Base-by-base conservation (phyloP, 2,888 invertebrate genomes). In the Oscheius sp. region DNA sequence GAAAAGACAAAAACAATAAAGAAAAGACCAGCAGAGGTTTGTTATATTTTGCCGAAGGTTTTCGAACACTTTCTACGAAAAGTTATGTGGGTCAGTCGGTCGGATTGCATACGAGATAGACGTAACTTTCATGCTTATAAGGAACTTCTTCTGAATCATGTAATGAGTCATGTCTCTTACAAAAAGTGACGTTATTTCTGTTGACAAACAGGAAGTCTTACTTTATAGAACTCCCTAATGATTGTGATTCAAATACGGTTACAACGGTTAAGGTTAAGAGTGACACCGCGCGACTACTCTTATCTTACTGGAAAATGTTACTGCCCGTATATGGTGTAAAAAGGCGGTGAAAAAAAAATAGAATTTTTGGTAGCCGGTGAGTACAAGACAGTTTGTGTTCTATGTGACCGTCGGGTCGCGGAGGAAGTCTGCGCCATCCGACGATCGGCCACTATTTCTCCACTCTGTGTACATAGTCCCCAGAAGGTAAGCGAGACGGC, bases 401-500 rank as follows among this genome's bases (percentile, higher is more conserved):
- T 59, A 59, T 44, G 59, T 44, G 59, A 59, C 44, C 59, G 59
- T 30, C 24, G 30, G 59, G 59, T 59, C 59, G 59, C 59, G 44
- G 44, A 47, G 33, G 8, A 26, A 17, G 47, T 62, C 62, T 62
- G 62, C 62, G 47, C 62, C 47, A 30, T 62, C 62, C 49, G 47
- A 20, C 49, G 47, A 45, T 32, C 30, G 47, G 47, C 12, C 62
- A 47, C 62, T 62, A 45, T 62, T 49, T 62, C 62, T 62, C 62
- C 47, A 44, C n/a, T 32, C 62, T 62, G 49, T 62, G 62, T 62
- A 62, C 62, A 62, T 62, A 62, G 62, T 62, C 62, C 62, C 47
- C 62, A 62, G 49, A 62, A 62, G 62, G 62, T 47, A 59, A 59
- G 59, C 59, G 59, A 59, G 59, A 47, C 62, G 47, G 62, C 62